These are phyloP conservation scores for Tetragnatha montana DNA, from an alignment of 2,888 invertebrate species.

Conservation along the genomic window DNA sequence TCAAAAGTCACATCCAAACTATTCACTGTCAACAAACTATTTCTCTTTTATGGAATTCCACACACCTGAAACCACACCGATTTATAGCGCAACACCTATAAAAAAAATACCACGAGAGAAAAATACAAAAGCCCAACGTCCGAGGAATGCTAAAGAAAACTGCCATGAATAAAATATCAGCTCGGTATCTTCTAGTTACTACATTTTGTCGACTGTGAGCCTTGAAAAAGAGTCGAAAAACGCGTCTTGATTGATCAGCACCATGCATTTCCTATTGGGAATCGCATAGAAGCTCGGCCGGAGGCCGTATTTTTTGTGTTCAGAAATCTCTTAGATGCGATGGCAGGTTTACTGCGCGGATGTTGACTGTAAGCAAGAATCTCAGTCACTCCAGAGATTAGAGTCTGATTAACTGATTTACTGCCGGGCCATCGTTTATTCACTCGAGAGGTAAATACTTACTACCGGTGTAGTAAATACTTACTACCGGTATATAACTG, in stretches of 20 bases:
- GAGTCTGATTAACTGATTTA: slow-evolving; percentile 54
- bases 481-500: too few species aligned
- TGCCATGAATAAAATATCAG: background rate
- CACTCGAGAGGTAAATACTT: slow-evolving; percentile 44
- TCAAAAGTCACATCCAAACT: background rate
- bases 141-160: background rate
- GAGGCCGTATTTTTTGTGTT: background rate
- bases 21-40: background rate
- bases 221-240: background rate
- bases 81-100: background rate
- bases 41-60: background rate
- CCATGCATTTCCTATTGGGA: slow-evolving; percentile 17
- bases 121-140: background rate
- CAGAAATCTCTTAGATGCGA: slow-evolving; percentile 23
- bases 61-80: background rate
- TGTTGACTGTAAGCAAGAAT: slow-evolving; percentile 28
- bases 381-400: slow-evolving; percentile 40
- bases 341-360: slow-evolving; percentile 16
- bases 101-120: background rate
- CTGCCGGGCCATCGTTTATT: slow-evolving; percentile 37
- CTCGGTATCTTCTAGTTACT: background rate
- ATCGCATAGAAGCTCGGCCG: background rate
- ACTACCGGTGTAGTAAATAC: background rate
- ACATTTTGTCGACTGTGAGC: background rate
- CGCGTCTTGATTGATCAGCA: background rate